phyloP scores from a whole-genome alignment of 1,140 invertebrate genomes.

The Platyura marginata region DNA sequence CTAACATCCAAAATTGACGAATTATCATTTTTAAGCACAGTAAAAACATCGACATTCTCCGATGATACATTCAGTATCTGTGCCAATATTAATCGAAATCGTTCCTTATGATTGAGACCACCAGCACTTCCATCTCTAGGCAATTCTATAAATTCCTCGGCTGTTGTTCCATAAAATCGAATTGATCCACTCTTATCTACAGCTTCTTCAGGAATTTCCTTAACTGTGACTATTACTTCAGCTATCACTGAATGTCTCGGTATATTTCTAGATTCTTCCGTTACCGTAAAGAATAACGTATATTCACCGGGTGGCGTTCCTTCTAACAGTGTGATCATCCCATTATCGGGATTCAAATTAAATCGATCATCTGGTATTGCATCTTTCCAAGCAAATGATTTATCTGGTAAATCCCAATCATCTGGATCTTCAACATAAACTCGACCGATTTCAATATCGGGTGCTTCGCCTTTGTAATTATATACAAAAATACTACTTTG shows the following conservation, averaged over 20 bases:
- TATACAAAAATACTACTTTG: slow-evolving; percentile 79
- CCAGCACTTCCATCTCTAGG: slow-evolving; percentile 30
- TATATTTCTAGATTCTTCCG: slow-evolving; percentile 33
- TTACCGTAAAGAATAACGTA: slow-evolving; percentile 47
- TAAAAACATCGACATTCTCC: slow-evolving; percentile 84
- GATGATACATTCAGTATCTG: slow-evolving; percentile 52
- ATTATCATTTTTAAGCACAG: slow-evolving; percentile 50
- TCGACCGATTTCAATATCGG: slow-evolving; percentile 62
- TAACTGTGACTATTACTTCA: slow-evolving; percentile 65
- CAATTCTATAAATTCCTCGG: slow-evolving; percentile 63
- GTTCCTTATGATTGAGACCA: slow-evolving; percentile 53
- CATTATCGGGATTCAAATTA: slow-evolving; percentile 44
- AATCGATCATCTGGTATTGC: slow-evolving; percentile 36
- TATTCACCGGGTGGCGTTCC: slow-evolving; percentile 50
- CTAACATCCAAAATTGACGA: slow-evolving; percentile 53
- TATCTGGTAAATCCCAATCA: slow-evolving; percentile 86
- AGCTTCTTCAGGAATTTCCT: slow-evolving; percentile 73
- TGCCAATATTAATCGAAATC: slow-evolving; percentile 45
- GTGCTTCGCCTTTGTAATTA: slow-evolving; percentile 63
- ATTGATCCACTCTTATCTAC: slow-evolving; percentile 80
- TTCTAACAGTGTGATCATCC: slow-evolving; percentile 66
- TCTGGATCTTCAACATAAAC: slow-evolving; percentile 82
- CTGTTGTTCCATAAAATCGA: slow-evolving; percentile 56
- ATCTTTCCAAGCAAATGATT: slow-evolving; percentile 51
- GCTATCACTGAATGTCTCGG: slow-evolving; percentile 47